Evolutionary conservation across 2,797 vertebrate genomes (phyloP), one percentile per base, ranked within the genome.

Genomic region (Typhlichthys eigenmanni): DNA sequence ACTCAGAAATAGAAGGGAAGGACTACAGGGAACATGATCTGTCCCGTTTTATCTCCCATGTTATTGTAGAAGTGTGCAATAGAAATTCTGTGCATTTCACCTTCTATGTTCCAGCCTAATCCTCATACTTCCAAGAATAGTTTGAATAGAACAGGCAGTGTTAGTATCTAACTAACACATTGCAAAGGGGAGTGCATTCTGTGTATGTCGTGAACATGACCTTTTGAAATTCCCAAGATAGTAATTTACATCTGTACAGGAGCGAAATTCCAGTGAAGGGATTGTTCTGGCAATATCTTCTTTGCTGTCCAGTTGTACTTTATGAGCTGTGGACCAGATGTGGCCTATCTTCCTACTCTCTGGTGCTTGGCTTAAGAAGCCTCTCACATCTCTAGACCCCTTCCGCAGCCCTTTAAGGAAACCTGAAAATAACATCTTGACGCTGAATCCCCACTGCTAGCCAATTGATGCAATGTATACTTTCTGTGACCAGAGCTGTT

Each of bases 391-490:
- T 68, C 43, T 53, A 73, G 72, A 64, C 79, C 61, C 67, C 72
- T 69, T 74, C 68, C 48, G 32, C 61, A 72, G 52, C 61, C 50
- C 66, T 74, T 68, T 66, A 75, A 64, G 29, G 14, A 59, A 62
- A 48, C 75, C 81, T 86, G 86, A 82, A 86, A 84, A 87, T 85
- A 89, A 72, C 72, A 60, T 51, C 53, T 72, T 60, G 80, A 84
- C 85, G 76, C 64, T 79, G 65, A 84, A 80, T 72, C 64, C 60
- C 66, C 61, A 13, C 78, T 62, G 48, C 62, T 60, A 78, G 78
- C 80, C 78, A 69, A 82, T 74, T 82, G 69, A 80, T 87, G 71
- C 60, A 81, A 79, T 81, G 66, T 64, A 87, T 82, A 60, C 70
- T 38, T 38, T 38, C 7, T 38, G 5, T 38, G 8, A 29, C 24